Evolutionary conservation across 1,140 invertebrate species (phyloP).

Genomic region (Meloidogyne chitwoodi): DNA sequence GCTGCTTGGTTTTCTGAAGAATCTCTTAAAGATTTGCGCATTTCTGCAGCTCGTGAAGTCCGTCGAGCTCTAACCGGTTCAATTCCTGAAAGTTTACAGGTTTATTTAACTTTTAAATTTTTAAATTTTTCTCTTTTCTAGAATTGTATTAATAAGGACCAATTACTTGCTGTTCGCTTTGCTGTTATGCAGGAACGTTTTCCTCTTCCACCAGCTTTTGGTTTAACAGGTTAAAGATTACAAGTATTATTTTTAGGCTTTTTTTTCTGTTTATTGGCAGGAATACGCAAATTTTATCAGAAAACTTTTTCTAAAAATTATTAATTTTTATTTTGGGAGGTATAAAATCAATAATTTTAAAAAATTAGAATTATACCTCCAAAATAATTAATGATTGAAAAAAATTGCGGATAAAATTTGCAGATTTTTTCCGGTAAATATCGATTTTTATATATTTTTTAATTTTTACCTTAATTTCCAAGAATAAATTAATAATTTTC

Average conservation of each 20-base stretch:
- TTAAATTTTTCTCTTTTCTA: background rate
- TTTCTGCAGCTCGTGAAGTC: conserved; percentile 97
- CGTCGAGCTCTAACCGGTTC: conserved; percentile 90
- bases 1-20: conserved; percentile 98
- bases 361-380: no score
- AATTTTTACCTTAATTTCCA: no score
- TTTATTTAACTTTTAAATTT: background rate
- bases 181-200: background rate
- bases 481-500: no score
- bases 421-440: no score
- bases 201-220: background rate
- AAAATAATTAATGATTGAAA: no score
- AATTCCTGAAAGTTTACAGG: conserved; percentile 71
- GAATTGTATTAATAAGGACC: conserved; percentile 13
- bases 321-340: no score
- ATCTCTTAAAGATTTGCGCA: conserved; percentile 87
- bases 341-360: no score
- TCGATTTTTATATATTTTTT: no score
- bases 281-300: no score
- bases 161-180: background rate
- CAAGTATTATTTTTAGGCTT: background rate
- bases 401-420: no score
- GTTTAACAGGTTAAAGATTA: background rate
- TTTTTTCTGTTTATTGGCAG: no score
- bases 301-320: no score